phyloP scores from a whole-genome alignment of 2,113 vertebrate species.

The human region DNA sequence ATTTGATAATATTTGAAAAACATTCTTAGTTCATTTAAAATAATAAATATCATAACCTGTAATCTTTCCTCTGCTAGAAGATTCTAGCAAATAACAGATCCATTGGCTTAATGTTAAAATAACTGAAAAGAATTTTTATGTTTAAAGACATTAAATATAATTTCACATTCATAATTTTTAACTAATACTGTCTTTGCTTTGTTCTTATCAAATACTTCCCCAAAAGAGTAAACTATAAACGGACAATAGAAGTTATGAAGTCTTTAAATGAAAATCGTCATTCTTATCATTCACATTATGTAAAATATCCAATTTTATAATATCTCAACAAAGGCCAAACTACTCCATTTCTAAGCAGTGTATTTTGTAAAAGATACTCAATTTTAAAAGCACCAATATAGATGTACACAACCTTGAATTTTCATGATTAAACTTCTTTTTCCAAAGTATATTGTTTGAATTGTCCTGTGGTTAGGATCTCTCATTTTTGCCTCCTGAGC shows the following conservation, averaged over 20 bases:
- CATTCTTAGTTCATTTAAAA: background rate
- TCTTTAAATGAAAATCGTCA: background rate
- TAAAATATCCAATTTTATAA: background rate
- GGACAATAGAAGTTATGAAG: background rate
- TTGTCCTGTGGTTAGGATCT: background rate
- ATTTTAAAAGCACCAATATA: background rate
- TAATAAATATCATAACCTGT: background rate
- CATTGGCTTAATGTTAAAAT: background rate
- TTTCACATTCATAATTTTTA: background rate
- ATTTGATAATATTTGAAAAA: background rate
- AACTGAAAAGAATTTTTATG: background rate
- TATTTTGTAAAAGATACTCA: background rate
- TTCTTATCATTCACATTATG: background rate
- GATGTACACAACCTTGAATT: background rate
- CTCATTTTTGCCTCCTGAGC: background rate
- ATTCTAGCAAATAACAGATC: background rate
- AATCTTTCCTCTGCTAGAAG: background rate
- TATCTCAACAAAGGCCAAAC: background rate
- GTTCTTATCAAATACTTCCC: background rate
- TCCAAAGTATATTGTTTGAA: background rate
- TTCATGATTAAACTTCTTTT: background rate
- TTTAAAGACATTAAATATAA: background rate
- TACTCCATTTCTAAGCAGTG: background rate
- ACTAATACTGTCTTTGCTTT: background rate
- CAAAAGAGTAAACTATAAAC: background rate